phyloP scores from a whole-genome alignment of 2,888 invertebrate genomes.

The Acleris holmiana region DNA sequence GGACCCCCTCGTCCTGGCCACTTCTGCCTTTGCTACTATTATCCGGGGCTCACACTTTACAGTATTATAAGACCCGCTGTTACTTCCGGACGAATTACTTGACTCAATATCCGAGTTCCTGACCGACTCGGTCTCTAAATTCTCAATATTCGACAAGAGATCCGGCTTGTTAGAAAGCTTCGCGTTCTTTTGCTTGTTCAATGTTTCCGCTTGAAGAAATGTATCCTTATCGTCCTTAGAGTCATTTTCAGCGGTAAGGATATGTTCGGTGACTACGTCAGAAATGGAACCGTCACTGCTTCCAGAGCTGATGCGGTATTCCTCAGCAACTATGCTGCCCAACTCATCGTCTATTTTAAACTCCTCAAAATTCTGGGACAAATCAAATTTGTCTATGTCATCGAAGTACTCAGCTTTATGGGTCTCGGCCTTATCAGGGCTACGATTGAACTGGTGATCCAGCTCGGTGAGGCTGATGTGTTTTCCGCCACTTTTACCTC shows the following conservation, averaged over 20 bases:
- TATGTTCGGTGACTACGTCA: slow-evolving; percentile 73
- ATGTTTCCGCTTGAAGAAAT: slow-evolving; percentile 65
- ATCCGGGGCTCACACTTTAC: slow-evolving; percentile 76
- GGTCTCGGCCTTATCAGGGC: slow-evolving; percentile 63
- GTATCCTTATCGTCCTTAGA: slow-evolving; percentile 60
- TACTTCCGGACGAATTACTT: slow-evolving; percentile 82
- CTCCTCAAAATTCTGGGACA: slow-evolving; percentile 91
- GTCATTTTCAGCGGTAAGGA: slow-evolving; percentile 62
- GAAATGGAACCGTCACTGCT: slow-evolving; percentile 78
- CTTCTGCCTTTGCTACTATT: slow-evolving; percentile 61
- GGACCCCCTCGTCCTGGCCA: slow-evolving; percentile 73
- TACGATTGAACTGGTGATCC: slow-evolving; percentile 74
- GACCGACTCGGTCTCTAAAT: slow-evolving; percentile 84
- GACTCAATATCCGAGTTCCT: slow-evolving; percentile 89
- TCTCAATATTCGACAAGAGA: slow-evolving; percentile 82
- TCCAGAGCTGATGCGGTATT: slow-evolving; percentile 81
- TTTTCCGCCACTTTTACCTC: slow-evolving; percentile 72
- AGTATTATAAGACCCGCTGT: slow-evolving; percentile 77
- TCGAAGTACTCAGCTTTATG: slow-evolving; percentile 78
- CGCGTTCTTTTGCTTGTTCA: slow-evolving; percentile 70
- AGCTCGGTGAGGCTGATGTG: slow-evolving; percentile 76
- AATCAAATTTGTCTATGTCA: slow-evolving; percentile 86
- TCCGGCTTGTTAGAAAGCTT: slow-evolving; percentile 82
- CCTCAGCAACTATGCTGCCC: slow-evolving; percentile 77
- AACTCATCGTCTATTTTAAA: slow-evolving; percentile 91